Evolutionary conservation across 2,113 vertebrate species (phyloP).

Genomic region (Fregetta grallaria): DNA sequence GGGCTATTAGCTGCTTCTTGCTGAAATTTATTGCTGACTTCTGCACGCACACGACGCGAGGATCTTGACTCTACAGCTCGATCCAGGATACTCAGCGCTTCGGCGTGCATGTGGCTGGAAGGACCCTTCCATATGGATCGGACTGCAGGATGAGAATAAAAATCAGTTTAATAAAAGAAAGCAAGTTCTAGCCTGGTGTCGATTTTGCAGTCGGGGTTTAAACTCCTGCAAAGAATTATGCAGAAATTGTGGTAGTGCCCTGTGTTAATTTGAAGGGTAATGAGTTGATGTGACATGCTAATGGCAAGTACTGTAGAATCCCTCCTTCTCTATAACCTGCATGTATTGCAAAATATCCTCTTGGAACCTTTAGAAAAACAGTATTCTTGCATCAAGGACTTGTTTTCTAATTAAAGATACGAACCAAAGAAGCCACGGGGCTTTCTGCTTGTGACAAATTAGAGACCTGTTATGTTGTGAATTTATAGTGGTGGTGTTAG

Average conservation of each 20-base stretch:
- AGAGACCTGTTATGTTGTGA: neutral
- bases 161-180: neutral
- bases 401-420: neutral
- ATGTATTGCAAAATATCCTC: neutral
- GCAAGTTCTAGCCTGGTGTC: neutral
- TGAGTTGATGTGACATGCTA: neutral
- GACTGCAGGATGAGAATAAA: neutral
- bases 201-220: neutral
- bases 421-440: neutral
- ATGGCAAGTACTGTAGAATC: neutral
- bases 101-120: neutral
- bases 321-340: neutral
- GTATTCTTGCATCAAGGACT: neutral
- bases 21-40: neutral
- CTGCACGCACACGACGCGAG: neutral
- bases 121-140: neutral
- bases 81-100: neutral
- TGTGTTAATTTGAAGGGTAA: neutral
- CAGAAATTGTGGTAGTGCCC: neutral
- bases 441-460: constrained; percentile 9
- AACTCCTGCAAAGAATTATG: neutral
- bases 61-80: neutral
- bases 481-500: neutral
- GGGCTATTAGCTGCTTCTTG: neutral
- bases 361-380: neutral